phyloP scores from a whole-genome alignment of 2,113 vertebrate species.

The Puntigrus tetrazona region DNA sequence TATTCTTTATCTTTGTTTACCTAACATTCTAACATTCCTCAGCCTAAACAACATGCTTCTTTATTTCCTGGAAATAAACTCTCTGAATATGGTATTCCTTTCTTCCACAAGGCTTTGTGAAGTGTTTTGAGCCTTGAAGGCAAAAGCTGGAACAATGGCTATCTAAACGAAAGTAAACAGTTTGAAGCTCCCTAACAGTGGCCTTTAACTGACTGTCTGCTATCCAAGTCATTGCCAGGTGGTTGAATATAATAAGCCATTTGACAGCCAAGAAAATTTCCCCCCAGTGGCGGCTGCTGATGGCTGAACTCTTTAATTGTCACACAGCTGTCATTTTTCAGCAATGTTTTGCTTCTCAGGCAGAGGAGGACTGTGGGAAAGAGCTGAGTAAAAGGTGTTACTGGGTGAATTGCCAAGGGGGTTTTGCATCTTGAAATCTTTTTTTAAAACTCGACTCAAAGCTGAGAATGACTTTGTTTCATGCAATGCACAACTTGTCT shows the following conservation, averaged over 20 bases:
- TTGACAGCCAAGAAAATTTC: slow-evolving; percentile 56
- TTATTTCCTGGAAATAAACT: background rate
- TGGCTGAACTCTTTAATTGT: slow-evolving; percentile 59
- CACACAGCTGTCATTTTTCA: slow-evolving; percentile 58
- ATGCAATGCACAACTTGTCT: background rate
- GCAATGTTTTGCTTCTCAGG: slow-evolving; percentile 44
- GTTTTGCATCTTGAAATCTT: slow-evolving; percentile 41
- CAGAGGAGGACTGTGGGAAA: slow-evolving; percentile 24
- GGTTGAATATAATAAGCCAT: slow-evolving; percentile 54
- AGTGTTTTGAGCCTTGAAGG: background rate
- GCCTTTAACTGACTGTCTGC: slow-evolving; percentile 55
- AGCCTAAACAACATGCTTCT: background rate
- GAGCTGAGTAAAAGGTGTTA: slow-evolving; percentile 48
- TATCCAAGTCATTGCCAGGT: slow-evolving; percentile 55
- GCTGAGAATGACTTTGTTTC: background rate
- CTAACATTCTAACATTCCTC: background rate
- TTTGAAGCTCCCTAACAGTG: slow-evolving; percentile 41
- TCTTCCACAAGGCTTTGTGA: background rate
- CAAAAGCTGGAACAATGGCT: slow-evolving; percentile 35
- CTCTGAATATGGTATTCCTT: background rate
- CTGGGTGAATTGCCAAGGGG: slow-evolving; percentile 47
- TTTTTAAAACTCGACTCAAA: background rate
- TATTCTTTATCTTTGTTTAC: background rate
- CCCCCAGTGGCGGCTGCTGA: slow-evolving; percentile 46
- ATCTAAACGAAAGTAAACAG: slow-evolving; percentile 45